Evolutionary conservation across 2,888 invertebrate species (phyloP), one percentile per base, ranked within the genome.

Genomic region (Acronicta psi): DNA sequence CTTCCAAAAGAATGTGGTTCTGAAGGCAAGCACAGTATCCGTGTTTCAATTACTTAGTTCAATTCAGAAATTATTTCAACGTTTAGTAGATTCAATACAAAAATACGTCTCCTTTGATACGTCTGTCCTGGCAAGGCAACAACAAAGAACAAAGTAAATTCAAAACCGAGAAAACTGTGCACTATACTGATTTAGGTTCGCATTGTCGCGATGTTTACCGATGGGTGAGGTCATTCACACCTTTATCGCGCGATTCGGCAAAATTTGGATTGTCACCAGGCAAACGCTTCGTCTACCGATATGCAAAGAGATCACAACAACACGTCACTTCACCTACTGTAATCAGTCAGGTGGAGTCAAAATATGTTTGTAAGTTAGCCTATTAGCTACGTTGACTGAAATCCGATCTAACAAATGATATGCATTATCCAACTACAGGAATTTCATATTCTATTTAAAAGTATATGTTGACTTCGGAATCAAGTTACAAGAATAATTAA

Each of bases 181-280:
- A 72, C 62, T 75, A 75, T 67, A 75, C 68, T 79, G 68, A 77
- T 83, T 83, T 82, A 76, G 76, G 73, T 75, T 71, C 66, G 69
- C 74, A 84, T 83, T 83, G 79, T 78, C 71, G 63, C 68, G 65
- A 66, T 85, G 82, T 86, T 84, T 84, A 82, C 83, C 59, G 75
- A 77, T 75, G 62, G 51, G 62, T 53, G 80, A 84, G 91, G 89
- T 91, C 89, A 69, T 89, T 92, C 84, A 89, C 91, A 85, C 83
- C 75, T 85, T 87, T 89, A 90, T 91, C 90, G 82, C 67, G 65
- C 77, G 59, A 78, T 58, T 84, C 71, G 71, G 76, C 80, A 82
- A 82, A 84, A 79, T 74, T 81, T 64, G 65, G 66, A 75, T 55
- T 69, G 76, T 78, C 75, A 73, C 69, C 69, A 65, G 46, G 65